phyloP scores from a whole-genome alignment of 2,888 invertebrate genomes.

The Oscheius sp. region DNA sequence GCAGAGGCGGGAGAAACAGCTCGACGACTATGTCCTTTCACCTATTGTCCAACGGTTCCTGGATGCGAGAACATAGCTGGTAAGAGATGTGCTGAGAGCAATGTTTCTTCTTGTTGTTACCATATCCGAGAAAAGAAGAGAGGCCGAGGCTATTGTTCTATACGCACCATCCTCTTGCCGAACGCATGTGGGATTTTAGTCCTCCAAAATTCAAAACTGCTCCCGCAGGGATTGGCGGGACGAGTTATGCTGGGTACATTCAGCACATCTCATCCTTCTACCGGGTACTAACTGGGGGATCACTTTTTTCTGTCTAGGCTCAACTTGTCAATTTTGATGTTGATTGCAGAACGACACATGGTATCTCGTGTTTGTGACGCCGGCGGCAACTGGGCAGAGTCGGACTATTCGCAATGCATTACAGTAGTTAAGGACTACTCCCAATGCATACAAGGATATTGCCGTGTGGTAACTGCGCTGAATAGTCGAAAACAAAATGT shows the following conservation, averaged over 20 bases:
- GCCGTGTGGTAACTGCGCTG: conserved; percentile 57
- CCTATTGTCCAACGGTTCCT: conserved; percentile 66
- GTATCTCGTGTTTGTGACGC: conserved; percentile 61
- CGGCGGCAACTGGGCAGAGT: conserved; percentile 64
- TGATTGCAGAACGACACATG: conserved; percentile 57
- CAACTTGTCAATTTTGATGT: conserved; percentile 1
- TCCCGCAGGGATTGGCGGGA: conserved; percentile 27
- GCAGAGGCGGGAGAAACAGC: conserved; percentile 59
- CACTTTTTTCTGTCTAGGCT: neutral
- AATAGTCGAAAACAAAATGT: neutral
- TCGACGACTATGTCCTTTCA: conserved; percentile 69
- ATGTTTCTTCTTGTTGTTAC: conserved; percentile 13
- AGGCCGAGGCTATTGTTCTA: neutral
- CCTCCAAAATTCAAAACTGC: conserved; percentile 30
- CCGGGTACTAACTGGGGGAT: conserved; percentile 12
- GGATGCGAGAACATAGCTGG: conserved; percentile 67
- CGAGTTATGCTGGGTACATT: conserved; percentile 32
- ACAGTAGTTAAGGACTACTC: conserved; percentile 61
- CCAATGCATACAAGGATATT: conserved; percentile 68
- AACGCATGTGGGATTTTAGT: conserved; percentile 28
- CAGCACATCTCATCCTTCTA: conserved; percentile 17
- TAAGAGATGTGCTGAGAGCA: conserved; percentile 39
- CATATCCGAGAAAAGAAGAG: no score
- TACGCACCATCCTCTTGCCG: neutral
- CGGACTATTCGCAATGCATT: conserved; percentile 67